phyloP scores from a whole-genome alignment of 30 jellyfish, hydroid and myxozoan genomes.

The Hydra vulgaris region DNA sequence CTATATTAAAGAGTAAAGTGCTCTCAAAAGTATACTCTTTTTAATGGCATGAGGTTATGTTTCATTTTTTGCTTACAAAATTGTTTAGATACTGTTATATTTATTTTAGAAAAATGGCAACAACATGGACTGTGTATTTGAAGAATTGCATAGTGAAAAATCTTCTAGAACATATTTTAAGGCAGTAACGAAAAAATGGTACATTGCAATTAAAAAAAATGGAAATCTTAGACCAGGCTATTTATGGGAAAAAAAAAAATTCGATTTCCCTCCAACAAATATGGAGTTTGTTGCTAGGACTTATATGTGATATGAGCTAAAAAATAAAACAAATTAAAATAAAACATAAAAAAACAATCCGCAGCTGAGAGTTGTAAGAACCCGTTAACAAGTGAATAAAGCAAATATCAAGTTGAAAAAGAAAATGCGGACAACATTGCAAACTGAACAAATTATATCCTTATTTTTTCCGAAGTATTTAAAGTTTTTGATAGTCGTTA shows the following conservation, averaged over 20 bases:
- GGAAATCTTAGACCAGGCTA: slow-evolving; percentile 12
- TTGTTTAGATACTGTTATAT: neutral
- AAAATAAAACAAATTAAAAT: too few relatives aligned
- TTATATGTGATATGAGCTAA: neutral
- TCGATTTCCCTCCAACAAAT: too few relatives aligned
- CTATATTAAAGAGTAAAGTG: too few relatives aligned
- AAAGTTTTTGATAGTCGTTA: too few relatives aligned
- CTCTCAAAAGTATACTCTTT: too few relatives aligned
- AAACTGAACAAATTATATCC: too few relatives aligned
- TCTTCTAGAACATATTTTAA: neutral
- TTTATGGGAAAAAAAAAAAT: neutral
- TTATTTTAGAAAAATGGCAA: slow-evolving; percentile 9
- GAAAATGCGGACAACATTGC: too few relatives aligned
- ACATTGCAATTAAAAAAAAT: slow-evolving; percentile 10
- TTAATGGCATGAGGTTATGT: too few relatives aligned
- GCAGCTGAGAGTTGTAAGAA: neutral
- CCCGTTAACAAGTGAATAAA: too few relatives aligned
- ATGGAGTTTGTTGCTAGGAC: neutral
- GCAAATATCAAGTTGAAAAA: too few relatives aligned
- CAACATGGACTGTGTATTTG: slow-evolving; percentile 8
- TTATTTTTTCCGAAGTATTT: too few relatives aligned
- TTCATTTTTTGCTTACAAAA: too few relatives aligned
- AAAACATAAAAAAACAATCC: neutral
- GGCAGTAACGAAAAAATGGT: neutral
- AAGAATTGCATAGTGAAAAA: slow-evolving; percentile 8